phyloP scores from a whole-genome alignment of 1,140 invertebrate genomes.

The Drosophila bocqueti region DNA sequence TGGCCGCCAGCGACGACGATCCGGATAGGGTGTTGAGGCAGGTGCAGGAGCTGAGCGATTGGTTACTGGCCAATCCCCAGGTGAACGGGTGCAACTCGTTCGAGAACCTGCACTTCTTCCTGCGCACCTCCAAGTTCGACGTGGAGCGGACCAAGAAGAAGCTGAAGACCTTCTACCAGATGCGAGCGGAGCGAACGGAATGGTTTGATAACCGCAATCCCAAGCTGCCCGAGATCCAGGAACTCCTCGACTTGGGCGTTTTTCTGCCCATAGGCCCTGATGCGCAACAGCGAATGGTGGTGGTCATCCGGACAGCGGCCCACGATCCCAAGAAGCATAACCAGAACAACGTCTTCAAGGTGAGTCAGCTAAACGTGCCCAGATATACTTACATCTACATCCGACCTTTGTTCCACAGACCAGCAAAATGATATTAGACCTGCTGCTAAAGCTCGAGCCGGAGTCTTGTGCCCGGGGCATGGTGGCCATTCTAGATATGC shows the following conservation, averaged over 20 bases:
- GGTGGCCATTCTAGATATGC: slow-evolving; percentile 88
- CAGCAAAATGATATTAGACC: slow-evolving; percentile 87
- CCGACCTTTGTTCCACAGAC: slow-evolving; percentile 69
- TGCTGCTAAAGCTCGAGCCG: slow-evolving; percentile 86
- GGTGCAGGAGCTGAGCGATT: slow-evolving; percentile 68
- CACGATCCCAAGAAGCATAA: slow-evolving; percentile 87
- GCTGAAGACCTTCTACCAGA: slow-evolving; percentile 87
- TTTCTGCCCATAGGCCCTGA: slow-evolving; percentile 87
- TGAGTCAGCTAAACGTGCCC: slow-evolving; percentile 21
- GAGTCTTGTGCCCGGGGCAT: slow-evolving; percentile 87
- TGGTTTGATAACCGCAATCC: slow-evolving; percentile 89
- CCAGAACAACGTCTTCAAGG: slow-evolving; percentile 87
- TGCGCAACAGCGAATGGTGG: slow-evolving; percentile 85
- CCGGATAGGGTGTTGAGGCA: slow-evolving; percentile 45
- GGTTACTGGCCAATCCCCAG: slow-evolving; percentile 74
- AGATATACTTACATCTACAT: neutral
- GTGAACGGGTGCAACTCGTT: slow-evolving; percentile 85
- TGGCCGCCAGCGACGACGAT: slow-evolving; percentile 23
- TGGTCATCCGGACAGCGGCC: slow-evolving; percentile 87
- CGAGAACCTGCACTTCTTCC: slow-evolving; percentile 87
- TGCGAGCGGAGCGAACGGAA: slow-evolving; percentile 86
- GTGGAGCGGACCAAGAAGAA: slow-evolving; percentile 87
- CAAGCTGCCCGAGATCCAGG: slow-evolving; percentile 86
- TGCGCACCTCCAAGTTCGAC: slow-evolving; percentile 88
- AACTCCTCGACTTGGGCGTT: slow-evolving; percentile 87